A percentile compares a stretch with the other conserved stretches of the same genome.
These are phyloP conservation scores for Zootermopsis nevadensis DNA, from an alignment of 2,888 invertebrate genomes.

Conservation along the genomic window DNA sequence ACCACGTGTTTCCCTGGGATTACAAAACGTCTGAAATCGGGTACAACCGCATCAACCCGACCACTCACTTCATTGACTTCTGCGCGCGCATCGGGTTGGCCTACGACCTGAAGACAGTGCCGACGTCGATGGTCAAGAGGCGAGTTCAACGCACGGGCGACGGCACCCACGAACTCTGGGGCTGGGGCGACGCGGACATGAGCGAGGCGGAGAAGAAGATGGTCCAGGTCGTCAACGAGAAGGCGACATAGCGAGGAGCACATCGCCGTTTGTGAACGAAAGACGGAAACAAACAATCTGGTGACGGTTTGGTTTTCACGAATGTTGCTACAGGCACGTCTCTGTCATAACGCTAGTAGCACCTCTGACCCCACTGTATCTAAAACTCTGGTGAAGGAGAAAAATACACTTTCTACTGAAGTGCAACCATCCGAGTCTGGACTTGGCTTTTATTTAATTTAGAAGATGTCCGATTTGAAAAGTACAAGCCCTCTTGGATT, in stretches of 20 bases:
- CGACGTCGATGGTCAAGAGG: conserved; percentile 74
- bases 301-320: too few species aligned
- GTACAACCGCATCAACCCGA: conserved; percentile 76
- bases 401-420: too few species aligned
- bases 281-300: too few species aligned
- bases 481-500: too few species aligned
- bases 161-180: conserved; percentile 67
- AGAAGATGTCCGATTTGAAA: too few species aligned
- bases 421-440: too few species aligned
- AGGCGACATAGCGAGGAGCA: conserved; percentile 1
- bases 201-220: conserved; percentile 55
- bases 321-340: too few species aligned
- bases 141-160: conserved; percentile 81
- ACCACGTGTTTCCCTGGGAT: conserved; percentile 82
- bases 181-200: conserved; percentile 53
- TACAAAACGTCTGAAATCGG: conserved; percentile 86
- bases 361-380: too few species aligned
- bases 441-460: too few species aligned
- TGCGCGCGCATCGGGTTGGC: conserved; percentile 88
- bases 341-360: too few species aligned
- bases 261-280: too few species aligned
- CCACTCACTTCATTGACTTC: conserved; percentile 82
- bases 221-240: conserved; percentile 55
- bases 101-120: conserved; percentile 86
- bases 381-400: too few species aligned